A percentile compares a stretch with the other conserved stretches of the same genome.
Conservation (phyloP, 2,888 invertebrate species). For the Thereva unica region DNA sequence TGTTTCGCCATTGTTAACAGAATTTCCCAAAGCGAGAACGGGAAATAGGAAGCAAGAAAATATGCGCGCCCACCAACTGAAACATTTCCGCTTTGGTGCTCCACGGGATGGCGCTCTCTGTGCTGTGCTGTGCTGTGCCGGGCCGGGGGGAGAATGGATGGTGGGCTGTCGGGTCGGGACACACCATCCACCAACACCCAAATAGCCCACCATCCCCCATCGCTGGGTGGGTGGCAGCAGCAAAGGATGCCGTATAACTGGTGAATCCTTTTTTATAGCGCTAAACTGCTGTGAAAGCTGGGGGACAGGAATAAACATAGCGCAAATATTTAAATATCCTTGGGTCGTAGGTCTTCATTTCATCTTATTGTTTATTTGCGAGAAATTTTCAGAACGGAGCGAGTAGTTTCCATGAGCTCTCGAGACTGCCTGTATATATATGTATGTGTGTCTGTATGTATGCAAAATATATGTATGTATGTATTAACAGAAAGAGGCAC, state of each 20-base stretch:
- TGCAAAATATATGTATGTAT: too few species aligned
- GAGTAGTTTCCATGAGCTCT: too few species aligned
- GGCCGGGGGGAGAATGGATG: conserved; percentile 2
- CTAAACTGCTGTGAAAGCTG: background rate
- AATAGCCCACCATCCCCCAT: too few species aligned
- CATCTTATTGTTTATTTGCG: background rate
- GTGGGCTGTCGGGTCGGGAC: background rate
- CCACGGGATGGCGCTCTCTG: background rate
- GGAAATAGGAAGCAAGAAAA: conserved; percentile 26
- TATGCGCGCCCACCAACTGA: conserved; percentile 17
- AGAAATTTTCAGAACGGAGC: too few species aligned
- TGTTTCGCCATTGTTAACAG: conserved; percentile 29
- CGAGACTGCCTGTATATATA: too few species aligned
- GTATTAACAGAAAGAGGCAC: too few species aligned
- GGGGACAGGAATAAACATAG: conserved; percentile 10
- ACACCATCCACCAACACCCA: background rate
- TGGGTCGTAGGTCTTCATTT: conserved; percentile 14
- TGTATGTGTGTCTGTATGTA: too few species aligned
- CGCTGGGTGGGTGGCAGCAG: background rate
- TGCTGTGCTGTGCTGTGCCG: background rate
- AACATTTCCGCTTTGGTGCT: conserved; percentile 20
- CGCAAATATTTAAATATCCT: conserved; percentile 17
- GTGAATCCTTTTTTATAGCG: conserved; percentile 9
- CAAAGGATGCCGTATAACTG: background rate
- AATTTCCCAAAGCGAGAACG: conserved; percentile 25